phyloP scores from a whole-genome alignment of 2,888 invertebrate genomes.

The Nomada lathburiana region DNA sequence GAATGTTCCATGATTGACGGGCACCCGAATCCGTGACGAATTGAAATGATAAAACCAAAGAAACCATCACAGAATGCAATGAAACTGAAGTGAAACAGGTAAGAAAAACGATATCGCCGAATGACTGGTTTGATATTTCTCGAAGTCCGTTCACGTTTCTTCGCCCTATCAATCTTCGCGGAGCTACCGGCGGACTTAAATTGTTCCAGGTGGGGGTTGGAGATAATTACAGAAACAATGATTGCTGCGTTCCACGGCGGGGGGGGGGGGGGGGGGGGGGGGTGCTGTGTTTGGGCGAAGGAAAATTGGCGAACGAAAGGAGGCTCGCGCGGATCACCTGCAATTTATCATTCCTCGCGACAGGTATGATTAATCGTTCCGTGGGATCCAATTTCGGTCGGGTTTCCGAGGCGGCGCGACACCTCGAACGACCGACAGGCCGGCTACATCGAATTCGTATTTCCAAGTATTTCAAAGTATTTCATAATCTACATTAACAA shows the following conservation, averaged over 20 bases:
- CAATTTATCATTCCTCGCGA: slow-evolving; percentile 52
- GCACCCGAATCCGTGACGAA: not conserved
- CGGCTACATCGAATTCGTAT: slow-evolving; percentile 11
- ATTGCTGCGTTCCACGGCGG: not conserved
- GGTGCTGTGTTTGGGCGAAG: not conserved
- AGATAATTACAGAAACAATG: slow-evolving; percentile 11
- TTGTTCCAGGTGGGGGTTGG: not conserved
- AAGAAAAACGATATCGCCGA: slow-evolving; percentile 5
- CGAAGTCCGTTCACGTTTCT: not conserved
- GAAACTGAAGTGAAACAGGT: not conserved
- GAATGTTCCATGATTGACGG: not conserved
- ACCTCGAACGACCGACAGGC: slow-evolving; percentile 26
- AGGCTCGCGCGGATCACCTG: slow-evolving; percentile 33
- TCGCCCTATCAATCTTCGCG: not conserved
- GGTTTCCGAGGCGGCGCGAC: slow-evolving; percentile 14
- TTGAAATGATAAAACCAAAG: not conserved
- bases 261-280: no score
- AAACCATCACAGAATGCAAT: not conserved
- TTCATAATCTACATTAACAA: no score
- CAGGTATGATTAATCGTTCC: slow-evolving; percentile 59
- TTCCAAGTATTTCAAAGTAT: no score
- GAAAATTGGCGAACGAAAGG: slow-evolving; percentile 23
- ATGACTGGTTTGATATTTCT: not conserved
- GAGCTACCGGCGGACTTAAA: no score
- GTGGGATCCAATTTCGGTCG: slow-evolving; percentile 36